These are phyloP conservation scores for Drosophila kikkawai DNA, from an alignment of 1,140 invertebrate genomes.

Conservation along the genomic window DNA sequence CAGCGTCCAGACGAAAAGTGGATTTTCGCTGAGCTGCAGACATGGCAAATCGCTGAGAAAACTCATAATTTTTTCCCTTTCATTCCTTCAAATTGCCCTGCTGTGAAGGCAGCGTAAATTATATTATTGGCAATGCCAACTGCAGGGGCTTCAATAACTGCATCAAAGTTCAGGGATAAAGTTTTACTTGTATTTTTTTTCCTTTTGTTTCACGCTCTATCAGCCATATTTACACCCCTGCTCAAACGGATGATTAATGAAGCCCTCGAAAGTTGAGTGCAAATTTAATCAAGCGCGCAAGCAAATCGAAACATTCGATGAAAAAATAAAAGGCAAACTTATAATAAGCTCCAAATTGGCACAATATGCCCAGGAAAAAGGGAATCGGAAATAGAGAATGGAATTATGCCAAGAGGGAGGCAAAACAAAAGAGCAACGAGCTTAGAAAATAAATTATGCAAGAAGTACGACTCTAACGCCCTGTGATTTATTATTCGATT, in stretches of 20 bases:
- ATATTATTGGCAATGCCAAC: slow-evolving; percentile 79
- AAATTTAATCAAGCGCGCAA: slow-evolving; percentile 81
- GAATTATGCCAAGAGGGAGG: slow-evolving; percentile 28
- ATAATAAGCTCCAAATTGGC: slow-evolving; percentile 79
- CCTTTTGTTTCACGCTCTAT: slow-evolving; percentile 7
- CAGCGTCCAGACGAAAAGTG: slow-evolving; percentile 21
- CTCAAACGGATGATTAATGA: slow-evolving; percentile 75
- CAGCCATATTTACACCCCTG: slow-evolving; percentile 5
- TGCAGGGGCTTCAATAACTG: slow-evolving; percentile 51
- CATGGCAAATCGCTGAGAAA: slow-evolving; percentile 46
- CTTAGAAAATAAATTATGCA: slow-evolving; percentile 77
- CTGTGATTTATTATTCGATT: slow-evolving; percentile 77
- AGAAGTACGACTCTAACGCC: slow-evolving; percentile 24
- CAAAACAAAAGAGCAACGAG: slow-evolving; percentile 46
- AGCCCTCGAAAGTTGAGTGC: slow-evolving; percentile 69
- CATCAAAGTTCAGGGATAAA: slow-evolving; percentile 51
- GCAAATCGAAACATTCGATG: slow-evolving; percentile 69
- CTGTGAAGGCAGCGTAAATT: slow-evolving; percentile 61
- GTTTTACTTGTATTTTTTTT: slow-evolving; percentile 29
- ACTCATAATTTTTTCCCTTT: slow-evolving; percentile 37
- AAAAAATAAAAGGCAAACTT: slow-evolving; percentile 57
- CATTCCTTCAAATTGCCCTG: slow-evolving; percentile 18
- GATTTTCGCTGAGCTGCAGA: slow-evolving; percentile 36
- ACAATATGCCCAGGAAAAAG: slow-evolving; percentile 51
- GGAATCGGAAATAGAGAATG: slow-evolving; percentile 28